Conservation (phyloP, 2,888 invertebrate genomes). For the Ametastegia equiseti region DNA sequence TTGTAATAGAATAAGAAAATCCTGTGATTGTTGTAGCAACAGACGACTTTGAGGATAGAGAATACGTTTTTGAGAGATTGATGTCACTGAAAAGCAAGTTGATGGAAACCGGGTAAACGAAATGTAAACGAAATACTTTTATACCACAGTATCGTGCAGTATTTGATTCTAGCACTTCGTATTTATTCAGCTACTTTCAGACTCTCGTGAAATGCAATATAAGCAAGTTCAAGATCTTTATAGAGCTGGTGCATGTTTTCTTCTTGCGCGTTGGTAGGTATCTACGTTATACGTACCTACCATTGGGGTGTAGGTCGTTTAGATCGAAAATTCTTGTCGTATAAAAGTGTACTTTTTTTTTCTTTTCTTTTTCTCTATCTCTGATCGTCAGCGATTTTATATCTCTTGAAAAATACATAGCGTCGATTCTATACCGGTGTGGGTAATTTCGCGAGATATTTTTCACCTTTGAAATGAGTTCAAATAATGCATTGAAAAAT, state of each 20-base stretch:
- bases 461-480: background rate
- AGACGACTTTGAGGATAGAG: background rate
- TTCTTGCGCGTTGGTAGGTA: background rate
- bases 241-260: background rate
- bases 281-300: background rate
- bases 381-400: conserved; percentile 23
- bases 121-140: conserved; percentile 12
- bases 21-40: background rate
- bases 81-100: background rate
- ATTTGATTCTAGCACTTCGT: conserved; percentile 1
- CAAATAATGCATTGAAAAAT: conserved; percentile 3
- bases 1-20: too few relatives aligned
- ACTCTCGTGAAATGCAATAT: background rate
- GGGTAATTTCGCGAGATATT: background rate
- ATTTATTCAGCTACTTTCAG: background rate
- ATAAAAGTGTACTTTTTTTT: conserved; percentile 11
- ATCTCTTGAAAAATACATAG: background rate
- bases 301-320: background rate
- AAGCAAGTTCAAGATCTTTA: conserved; percentile 22
- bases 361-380: too few relatives aligned
- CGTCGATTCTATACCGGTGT: background rate
- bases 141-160: background rate
- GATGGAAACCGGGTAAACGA: background rate
- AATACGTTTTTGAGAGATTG: background rate
- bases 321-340: background rate